Conservation (phyloP, 2,888 invertebrate genomes). For the Eutolmus rufibarbis region DNA sequence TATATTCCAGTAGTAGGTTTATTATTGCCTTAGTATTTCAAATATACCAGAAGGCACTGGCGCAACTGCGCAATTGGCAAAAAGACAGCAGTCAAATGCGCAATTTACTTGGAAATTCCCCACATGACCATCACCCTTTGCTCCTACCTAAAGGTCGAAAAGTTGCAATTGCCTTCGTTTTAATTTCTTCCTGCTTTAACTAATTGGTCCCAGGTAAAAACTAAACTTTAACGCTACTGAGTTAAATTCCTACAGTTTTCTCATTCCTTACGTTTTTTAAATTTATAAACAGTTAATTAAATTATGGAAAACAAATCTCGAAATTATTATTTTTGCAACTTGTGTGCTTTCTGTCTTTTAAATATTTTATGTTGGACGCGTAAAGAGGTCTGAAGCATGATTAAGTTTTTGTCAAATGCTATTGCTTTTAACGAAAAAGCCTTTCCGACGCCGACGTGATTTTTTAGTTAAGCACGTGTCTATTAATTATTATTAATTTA, state of each 20-base stretch:
- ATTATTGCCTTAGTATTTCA: not conserved
- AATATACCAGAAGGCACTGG: not conserved
- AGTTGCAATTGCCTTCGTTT: not conserved
- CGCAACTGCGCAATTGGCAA: not conserved
- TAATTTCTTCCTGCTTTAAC: not conserved
- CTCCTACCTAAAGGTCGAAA: not conserved
- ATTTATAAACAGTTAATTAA: not conserved
- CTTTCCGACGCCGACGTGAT: not conserved
- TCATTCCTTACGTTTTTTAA: not conserved
- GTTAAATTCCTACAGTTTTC: not conserved
- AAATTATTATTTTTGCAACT: not conserved
- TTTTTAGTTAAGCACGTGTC: not conserved
- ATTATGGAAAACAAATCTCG: not conserved
- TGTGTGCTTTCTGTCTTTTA: not conserved
- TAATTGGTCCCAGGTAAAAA: not conserved
- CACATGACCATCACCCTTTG: not conserved
- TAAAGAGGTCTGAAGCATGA: not conserved
- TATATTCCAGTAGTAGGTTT: not conserved
- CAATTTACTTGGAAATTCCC: not conserved
- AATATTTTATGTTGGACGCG: not conserved
- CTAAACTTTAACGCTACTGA: not conserved
- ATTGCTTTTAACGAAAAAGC: not conserved
- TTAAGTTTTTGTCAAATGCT: not conserved
- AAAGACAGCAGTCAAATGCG: not conserved
- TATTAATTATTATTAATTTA: not conserved